phyloP scores from a whole-genome alignment of 2,888 invertebrate species.

The Biston betularia region DNA sequence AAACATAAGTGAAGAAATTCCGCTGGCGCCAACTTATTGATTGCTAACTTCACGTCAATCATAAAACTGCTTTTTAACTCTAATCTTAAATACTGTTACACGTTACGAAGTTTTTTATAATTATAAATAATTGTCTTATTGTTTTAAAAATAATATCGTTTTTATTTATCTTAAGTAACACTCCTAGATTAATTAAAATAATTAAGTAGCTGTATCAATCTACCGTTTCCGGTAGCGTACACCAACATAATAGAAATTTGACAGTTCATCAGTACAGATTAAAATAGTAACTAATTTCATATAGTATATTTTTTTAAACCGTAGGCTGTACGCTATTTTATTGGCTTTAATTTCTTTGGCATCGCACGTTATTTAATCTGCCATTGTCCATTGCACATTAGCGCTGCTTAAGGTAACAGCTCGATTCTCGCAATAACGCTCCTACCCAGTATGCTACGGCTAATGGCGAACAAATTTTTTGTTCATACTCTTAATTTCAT shows the following conservation, averaged over 20 bases:
- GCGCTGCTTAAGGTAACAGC: no score
- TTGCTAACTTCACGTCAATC: slow-evolving; percentile 59
- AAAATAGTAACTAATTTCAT: no score
- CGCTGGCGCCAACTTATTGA: slow-evolving; percentile 77
- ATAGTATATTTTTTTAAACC: no score
- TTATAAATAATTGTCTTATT: background rate
- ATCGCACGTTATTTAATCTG: no score
- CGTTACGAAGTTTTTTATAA: background rate
- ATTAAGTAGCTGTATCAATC: background rate
- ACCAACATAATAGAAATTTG: slow-evolving; percentile 16
- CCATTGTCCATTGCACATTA: no score
- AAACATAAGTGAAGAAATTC: slow-evolving; percentile 61
- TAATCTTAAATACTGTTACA: no score
- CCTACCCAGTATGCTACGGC: no score
- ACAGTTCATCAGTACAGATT: slow-evolving; percentile 1
- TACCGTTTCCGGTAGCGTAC: slow-evolving; percentile 2
- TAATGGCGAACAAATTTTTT: no score
- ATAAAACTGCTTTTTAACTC: background rate
- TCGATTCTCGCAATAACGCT: no score
- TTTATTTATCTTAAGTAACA: background rate
- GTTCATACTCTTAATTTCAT: no score
- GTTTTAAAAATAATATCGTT: background rate
- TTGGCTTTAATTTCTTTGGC: no score
- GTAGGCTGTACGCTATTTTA: no score
- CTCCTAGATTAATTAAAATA: background rate